Conservation (phyloP, 2,797 vertebrate species). For the Semotilus atromaculatus region DNA sequence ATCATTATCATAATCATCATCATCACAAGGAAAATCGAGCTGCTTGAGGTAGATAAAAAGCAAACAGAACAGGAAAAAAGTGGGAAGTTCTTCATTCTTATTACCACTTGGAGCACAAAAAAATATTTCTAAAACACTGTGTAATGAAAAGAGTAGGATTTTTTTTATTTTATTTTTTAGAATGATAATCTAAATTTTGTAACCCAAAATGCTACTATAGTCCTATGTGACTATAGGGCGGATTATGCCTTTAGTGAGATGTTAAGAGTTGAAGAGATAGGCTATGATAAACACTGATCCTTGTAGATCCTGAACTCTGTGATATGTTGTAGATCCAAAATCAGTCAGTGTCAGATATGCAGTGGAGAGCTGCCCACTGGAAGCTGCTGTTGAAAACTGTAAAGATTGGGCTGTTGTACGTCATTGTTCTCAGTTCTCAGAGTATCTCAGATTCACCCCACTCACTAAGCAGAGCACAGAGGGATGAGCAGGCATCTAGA, state of each 20-base stretch:
- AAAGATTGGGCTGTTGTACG: background rate
- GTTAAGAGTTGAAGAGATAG: slow-evolving; percentile 8
- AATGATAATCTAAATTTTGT: background rate
- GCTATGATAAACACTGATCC: slow-evolving; percentile 21
- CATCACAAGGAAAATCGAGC: slow-evolving; percentile 18
- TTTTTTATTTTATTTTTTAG: background rate
- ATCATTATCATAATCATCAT: slow-evolving; percentile 8
- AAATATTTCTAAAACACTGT: background rate
- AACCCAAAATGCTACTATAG: background rate
- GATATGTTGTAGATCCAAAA: slow-evolving; percentile 15
- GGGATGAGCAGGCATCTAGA: background rate
- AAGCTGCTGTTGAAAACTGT: background rate
- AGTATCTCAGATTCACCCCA: slow-evolving; percentile 1
- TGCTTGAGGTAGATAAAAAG: slow-evolving; percentile 10
- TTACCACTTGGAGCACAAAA: slow-evolving; percentile 24
- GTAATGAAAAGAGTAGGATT: background rate
- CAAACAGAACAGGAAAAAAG: background rate
- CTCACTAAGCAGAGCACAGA: slow-evolving; percentile 11
- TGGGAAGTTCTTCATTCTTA: background rate
- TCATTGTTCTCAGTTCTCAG: background rate
- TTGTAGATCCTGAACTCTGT: slow-evolving; percentile 17
- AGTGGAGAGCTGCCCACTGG: background rate
- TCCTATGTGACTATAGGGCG: background rate
- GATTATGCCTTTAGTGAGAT: slow-evolving; percentile 10
- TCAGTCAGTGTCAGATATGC: background rate